phyloP scores from a whole-genome alignment of 1,140 invertebrate genomes.

The Oncopodura yosiiana region DNA sequence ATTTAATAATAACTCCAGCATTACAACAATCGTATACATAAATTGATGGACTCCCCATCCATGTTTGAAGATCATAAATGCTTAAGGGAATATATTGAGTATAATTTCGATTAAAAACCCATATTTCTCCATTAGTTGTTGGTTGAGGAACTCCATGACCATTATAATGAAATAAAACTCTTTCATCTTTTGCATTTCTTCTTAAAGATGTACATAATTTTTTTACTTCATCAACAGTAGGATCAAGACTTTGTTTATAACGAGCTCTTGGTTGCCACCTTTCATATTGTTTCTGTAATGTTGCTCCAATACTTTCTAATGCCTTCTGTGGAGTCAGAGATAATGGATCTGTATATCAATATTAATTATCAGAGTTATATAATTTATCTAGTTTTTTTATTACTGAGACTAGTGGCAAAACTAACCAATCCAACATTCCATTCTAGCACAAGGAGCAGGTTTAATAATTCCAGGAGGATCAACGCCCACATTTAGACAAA shows the following conservation, averaged over 20 bases:
- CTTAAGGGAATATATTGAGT: slow-evolving; percentile 99
- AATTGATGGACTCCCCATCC: slow-evolving; percentile 98
- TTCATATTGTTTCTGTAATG: slow-evolving; percentile 92
- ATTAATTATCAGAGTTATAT: not conserved
- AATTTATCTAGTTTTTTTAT: not conserved
- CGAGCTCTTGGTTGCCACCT: slow-evolving; percentile 93
- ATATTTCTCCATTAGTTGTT: slow-evolving; percentile 96
- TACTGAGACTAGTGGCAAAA: too few relatives aligned
- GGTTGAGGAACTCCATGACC: slow-evolving; percentile 96
- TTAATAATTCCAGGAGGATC: slow-evolving; percentile 98
- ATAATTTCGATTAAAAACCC: slow-evolving; percentile 98
- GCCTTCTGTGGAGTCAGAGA: slow-evolving; percentile 85
- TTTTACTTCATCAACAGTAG: slow-evolving; percentile 95
- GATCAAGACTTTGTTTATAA: slow-evolving; percentile 93
- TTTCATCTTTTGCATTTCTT: slow-evolving; percentile 96
- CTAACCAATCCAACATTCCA: slow-evolving; percentile 95
- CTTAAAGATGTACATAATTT: slow-evolving; percentile 89
- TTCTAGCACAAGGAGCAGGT: slow-evolving; percentile 85
- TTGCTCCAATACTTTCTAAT: slow-evolving; percentile 80
- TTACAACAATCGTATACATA: slow-evolving; percentile 99
- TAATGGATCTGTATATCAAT: slow-evolving; percentile 54
- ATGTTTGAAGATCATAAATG: slow-evolving; percentile 94
- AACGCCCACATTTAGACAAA: slow-evolving; percentile 97
- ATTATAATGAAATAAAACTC: slow-evolving; percentile 98
- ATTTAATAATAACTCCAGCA: slow-evolving; percentile 89